Evolutionary conservation across 2,113 vertebrate species (phyloP), one percentile per base, ranked within the genome.

Genomic region (Etheostoma cragini): DNA sequence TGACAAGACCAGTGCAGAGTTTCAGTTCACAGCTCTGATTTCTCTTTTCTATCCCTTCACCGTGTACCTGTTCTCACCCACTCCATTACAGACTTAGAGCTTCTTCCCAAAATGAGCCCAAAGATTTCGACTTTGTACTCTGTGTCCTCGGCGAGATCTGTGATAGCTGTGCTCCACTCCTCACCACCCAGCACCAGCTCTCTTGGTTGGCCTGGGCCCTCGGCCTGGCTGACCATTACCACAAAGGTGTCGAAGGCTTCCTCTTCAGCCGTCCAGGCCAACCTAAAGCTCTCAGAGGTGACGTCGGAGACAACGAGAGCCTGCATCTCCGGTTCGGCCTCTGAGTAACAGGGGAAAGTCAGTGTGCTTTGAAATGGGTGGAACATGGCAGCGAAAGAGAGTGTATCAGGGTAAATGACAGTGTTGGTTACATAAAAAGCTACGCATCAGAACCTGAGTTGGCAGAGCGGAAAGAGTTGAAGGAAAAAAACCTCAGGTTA

Each of bases 21-120:
- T 64, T 69, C 21, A 75, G 72, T 58, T 65, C 14, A 21, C 35
- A 58, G 35, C 46, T 53, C 6, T 13, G 42, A 45, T 38, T 49
- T 70, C 6, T 57, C 0, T 0, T 8, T 35, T 69, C 60, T 42
- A 6, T 33, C 65, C 14, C 42, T 54, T 76, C 26, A 76, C 68
- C n/a, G 45, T 93, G 83, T 99, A 99, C 98, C 98, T 99, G 98
- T 99, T 90, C 88, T 96, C 86, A 96, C 96, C 87, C 94, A 45
- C 63, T 95, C 81, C 67, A 81, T 94, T 91, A 98, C 35, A 14
- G 98, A 96, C 76, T 97, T 96, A 90, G 97, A 97, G 58, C 92
- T 94, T 56, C 90, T 95, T 95, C 96, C 97, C 86, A 89, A 94
- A 94, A 96, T 89, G 86, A 97, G 22, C 85, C 98, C 98, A 93